These are phyloP conservation scores for Halisarca cf. caerulea DNA, from an alignment of 37 sponge, comb jelly and placozoan genomes.

Conservation along the genomic window DNA sequence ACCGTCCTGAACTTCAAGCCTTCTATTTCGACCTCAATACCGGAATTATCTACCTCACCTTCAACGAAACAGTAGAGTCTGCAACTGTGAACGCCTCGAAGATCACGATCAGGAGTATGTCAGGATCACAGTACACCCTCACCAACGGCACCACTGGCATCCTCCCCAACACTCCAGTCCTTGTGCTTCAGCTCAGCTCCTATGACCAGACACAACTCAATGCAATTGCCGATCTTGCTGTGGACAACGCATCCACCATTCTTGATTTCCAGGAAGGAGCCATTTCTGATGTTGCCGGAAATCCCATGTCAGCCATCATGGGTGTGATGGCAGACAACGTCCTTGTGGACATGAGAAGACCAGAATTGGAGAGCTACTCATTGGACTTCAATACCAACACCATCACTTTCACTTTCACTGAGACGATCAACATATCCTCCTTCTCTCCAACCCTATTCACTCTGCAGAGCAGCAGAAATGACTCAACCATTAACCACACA, in stretches of 20 bases:
- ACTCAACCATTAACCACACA: neutral
- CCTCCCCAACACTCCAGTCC: constrained; percentile 17
- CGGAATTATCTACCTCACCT: constrained; percentile 59
- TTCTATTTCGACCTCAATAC: constrained; percentile 62
- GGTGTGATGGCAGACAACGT: constrained; percentile 48
- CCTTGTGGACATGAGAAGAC: constrained; percentile 64
- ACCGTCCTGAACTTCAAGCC: constrained; percentile 46
- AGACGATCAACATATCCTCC: constrained; percentile 59
- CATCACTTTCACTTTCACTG: constrained; percentile 67
- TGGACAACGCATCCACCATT: constrained; percentile 57
- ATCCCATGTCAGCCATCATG: constrained; percentile 23
- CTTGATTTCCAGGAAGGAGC: constrained; percentile 38
- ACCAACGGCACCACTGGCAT: constrained; percentile 22
- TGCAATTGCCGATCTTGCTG: constrained; percentile 53
- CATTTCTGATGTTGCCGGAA: constrained; percentile 65
- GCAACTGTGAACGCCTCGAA: constrained; percentile 29
- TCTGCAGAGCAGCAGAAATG: constrained; percentile 53
- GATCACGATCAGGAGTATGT: constrained; percentile 42
- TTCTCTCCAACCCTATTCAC: constrained; percentile 63
- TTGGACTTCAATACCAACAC: constrained; percentile 67
- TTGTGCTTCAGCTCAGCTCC: constrained; percentile 54
- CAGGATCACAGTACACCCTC: neutral
- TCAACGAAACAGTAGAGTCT: constrained; percentile 69
- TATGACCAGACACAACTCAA: constrained; percentile 60
- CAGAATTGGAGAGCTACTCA: constrained; percentile 62